phyloP scores from a whole-genome alignment of 2,888 invertebrate genomes.

The Morpho deidamia region DNA sequence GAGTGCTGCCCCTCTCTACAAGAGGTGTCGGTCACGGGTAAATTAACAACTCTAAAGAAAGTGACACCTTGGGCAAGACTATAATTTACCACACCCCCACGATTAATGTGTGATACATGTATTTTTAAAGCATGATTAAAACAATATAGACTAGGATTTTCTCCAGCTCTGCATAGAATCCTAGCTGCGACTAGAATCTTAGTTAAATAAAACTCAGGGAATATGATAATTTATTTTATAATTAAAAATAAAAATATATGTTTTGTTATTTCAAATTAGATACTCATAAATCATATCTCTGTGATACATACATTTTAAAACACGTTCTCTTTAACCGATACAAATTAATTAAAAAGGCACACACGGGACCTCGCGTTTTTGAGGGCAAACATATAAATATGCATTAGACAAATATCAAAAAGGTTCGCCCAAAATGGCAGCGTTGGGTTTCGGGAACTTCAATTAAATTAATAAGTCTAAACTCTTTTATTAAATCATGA shows the following conservation, averaged over 20 bases:
- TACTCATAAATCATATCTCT: background rate
- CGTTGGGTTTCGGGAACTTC: constrained; percentile 38
- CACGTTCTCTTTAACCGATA: constrained; percentile 31
- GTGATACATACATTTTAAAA: constrained; percentile 9
- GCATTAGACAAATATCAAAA: constrained; percentile 66
- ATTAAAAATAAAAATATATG: background rate
- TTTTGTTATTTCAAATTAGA: constrained; percentile 1
- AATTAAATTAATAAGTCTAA: constrained; percentile 66
- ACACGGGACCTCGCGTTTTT: constrained; percentile 51
- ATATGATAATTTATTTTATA: too few relatives aligned
- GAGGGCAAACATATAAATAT: constrained; percentile 71
- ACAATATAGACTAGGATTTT: too few relatives aligned
- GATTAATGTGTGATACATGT: too few relatives aligned
- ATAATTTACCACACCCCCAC: too few relatives aligned
- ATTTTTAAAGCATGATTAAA: too few relatives aligned
- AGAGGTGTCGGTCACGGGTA: too few relatives aligned
- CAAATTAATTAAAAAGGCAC: constrained; percentile 53
- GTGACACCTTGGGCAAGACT: too few relatives aligned
- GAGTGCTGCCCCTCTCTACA: too few relatives aligned
- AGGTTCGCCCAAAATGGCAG: constrained; percentile 50
- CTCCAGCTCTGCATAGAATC: too few relatives aligned
- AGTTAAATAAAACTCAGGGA: too few relatives aligned
- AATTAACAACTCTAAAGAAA: too few relatives aligned
- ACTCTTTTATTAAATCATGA: constrained; percentile 77
- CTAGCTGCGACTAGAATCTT: too few relatives aligned